Percentiles rank a stretch among this genome's conserved stretches.
Evolutionary conservation across 2,113 vertebrate species (phyloP).

Genomic region (Cyanistes caeruleus): DNA sequence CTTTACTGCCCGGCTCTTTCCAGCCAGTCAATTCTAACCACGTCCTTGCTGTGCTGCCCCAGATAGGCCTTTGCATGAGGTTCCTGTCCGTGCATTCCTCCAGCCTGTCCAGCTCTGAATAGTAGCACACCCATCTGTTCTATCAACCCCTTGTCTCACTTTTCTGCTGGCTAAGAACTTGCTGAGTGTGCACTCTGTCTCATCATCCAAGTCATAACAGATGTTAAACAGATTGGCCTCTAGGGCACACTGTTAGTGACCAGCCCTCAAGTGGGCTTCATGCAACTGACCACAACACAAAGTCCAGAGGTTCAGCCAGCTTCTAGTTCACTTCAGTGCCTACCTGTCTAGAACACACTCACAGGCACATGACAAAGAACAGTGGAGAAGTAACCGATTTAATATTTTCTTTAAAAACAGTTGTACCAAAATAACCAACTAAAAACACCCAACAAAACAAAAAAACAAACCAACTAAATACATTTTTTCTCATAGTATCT

Average conservation of each 20-base stretch:
- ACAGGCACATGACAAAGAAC: background rate
- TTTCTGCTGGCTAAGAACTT: background rate
- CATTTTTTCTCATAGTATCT: background rate
- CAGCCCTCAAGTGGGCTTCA: background rate
- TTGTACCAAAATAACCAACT: background rate
- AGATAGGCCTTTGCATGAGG: background rate
- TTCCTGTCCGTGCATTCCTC: background rate
- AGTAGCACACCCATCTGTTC: background rate
- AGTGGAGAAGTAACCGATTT: background rate
- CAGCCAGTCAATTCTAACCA: background rate
- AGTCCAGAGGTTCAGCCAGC: background rate
- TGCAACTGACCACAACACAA: background rate
- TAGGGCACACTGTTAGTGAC: background rate
- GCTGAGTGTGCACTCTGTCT: background rate
- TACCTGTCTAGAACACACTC: background rate
- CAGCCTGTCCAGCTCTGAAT: background rate
- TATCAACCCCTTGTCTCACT: background rate
- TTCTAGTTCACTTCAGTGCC: background rate
- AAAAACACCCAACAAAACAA: background rate
- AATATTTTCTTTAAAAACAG: background rate
- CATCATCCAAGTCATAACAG: background rate
- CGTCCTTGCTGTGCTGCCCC: background rate
- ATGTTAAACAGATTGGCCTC: background rate
- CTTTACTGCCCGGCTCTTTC: background rate
- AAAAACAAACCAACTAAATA: background rate